Evolutionary conservation across 2,113 vertebrate species (phyloP), one percentile per base, ranked within the genome.

Genomic region (Stegastes partitus): DNA sequence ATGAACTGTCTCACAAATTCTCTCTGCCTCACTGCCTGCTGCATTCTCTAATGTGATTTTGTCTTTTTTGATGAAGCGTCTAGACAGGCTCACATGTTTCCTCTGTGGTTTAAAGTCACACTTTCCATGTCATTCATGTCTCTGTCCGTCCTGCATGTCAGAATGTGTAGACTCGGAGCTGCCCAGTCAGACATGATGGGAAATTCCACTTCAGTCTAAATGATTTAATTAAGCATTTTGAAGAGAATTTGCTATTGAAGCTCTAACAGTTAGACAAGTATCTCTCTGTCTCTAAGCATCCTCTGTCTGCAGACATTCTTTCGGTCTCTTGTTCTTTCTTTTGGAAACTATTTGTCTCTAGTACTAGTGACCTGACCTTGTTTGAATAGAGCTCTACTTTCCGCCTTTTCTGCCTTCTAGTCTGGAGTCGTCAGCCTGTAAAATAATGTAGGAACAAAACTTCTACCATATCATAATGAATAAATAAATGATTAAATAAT

Each of bases 181-280:
- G 47, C 51, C 47, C 64, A 58, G 61, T 51, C 74, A 87, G 90
- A 85, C 89, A 51, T 57, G 85, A 87, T 65, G 85, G 81, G 79
- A 81, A 87, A 86, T 82, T 90, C 86, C 86, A 77, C 51, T 82
- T 88, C 68, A 50, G 61, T 68, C 62, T 23, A 51, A 89, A 83
- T 91, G 68, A 85, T 90, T 86, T 74, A 85, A 91, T 90, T 85
- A 91, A 87, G 66, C 47, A n/a, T 39, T 75, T 70, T 84, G 81
- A 82, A 87, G 67, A 26, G 67, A 67, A 50, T 78, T 73, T 54
- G 55, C 70, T 63, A 42, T 56, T 67, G 72, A 64, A 18, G 69
- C 73, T 67, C 78, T 44, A 42, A 58, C 57, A 64, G 47, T 74
- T 18, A 50, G 65, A 86, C 84, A 89, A 89, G 82, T 78, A 54